Conservation (phyloP, 2,797 vertebrate genomes). For the Synanceia verrucosa region DNA sequence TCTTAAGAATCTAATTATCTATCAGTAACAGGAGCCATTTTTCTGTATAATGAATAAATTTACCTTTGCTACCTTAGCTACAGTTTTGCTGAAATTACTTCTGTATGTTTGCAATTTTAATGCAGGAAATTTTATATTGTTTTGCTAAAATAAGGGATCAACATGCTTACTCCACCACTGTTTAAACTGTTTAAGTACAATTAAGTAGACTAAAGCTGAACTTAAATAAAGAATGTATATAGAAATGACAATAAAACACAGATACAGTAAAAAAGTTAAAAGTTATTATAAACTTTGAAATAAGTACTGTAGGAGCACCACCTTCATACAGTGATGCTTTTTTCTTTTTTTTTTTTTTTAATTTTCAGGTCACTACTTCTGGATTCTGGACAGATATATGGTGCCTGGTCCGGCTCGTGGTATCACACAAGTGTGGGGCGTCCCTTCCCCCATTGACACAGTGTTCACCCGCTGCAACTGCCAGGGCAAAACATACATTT, state of each 20-base stretch:
- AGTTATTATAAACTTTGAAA: background rate
- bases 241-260: background rate
- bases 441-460: conserved; percentile 94
- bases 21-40: background rate
- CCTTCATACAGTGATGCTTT: background rate
- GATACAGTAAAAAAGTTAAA: background rate
- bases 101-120: background rate
- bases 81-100: background rate
- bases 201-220: too few species aligned
- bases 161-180: background rate
- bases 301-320: too few species aligned
- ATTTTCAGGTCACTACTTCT: conserved; percentile 91
- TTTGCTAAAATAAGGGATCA: background rate
- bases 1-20: background rate
- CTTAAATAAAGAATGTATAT: background rate
- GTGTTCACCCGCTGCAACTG: conserved; percentile 97
- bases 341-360: background rate
- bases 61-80: background rate
- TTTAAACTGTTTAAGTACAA: background rate
- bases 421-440: conserved; percentile 91
- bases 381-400: conserved; percentile 84
- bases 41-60: background rate
- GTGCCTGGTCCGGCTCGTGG: conserved; percentile 80
- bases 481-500: conserved; percentile 94
- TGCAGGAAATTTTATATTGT: background rate